phyloP scores from a whole-genome alignment of 2,113 vertebrate species.

The Rousettus leschenaultii region DNA sequence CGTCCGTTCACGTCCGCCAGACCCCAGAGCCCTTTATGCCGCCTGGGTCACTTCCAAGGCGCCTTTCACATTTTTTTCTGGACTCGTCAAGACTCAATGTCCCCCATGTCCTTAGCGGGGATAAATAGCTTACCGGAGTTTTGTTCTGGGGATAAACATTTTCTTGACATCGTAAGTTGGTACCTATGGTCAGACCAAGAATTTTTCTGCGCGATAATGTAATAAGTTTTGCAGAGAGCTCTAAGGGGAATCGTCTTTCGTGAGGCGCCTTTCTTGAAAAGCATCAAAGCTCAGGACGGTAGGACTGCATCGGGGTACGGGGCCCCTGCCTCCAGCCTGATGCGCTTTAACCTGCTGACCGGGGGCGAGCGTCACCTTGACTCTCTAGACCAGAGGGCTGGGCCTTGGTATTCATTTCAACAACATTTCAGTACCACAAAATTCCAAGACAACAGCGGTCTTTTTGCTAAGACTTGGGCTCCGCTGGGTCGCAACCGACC shows the following conservation, averaged over 20 bases:
- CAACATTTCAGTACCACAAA: neutral
- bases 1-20: neutral
- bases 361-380: neutral
- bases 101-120: neutral
- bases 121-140: neutral
- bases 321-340: neutral
- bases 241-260: neutral
- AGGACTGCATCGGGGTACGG: too few relatives aligned
- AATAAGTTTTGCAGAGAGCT: neutral
- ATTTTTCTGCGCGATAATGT: too few relatives aligned
- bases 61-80: neutral
- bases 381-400: neutral
- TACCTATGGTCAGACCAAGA: neutral
- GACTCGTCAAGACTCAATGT: neutral
- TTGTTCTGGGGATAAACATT: neutral
- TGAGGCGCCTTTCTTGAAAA: neutral
- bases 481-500: constrained; percentile 26
- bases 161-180: neutral
- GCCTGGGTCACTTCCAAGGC: accelerated
- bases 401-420: neutral
- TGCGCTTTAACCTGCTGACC: neutral
- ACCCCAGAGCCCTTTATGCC: neutral
- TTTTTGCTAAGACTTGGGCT: neutral
- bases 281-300: neutral
- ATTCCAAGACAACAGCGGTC: neutral